Percentiles rank a stretch among this genome's conserved stretches.
phyloP scores from a whole-genome alignment of 2,113 vertebrate species.

The Siniperca knerii region DNA sequence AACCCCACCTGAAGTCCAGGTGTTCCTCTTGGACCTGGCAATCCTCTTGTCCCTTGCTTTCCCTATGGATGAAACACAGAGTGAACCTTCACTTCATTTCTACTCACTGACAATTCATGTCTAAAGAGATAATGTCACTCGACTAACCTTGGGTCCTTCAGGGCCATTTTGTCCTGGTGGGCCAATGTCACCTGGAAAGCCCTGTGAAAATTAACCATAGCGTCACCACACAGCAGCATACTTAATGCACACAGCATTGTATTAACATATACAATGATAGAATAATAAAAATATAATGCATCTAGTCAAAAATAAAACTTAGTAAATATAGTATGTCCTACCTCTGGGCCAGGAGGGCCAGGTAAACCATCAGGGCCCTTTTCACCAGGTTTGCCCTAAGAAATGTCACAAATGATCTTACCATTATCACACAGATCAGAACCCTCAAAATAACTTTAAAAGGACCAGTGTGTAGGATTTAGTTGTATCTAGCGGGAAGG shows the following conservation, averaged over 20 bases:
- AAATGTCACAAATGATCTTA: constrained; percentile 34
- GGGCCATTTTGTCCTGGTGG: constrained; percentile 94
- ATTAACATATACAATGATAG: not conserved
- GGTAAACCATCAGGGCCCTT: constrained; percentile 88
- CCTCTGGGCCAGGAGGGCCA: constrained; percentile 92
- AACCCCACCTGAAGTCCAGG: constrained; percentile 90
- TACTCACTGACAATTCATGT: not conserved
- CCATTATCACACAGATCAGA: not conserved
- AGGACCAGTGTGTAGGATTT: no score
- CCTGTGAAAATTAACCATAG: constrained; percentile 78
- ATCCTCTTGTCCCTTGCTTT: constrained; percentile 90
- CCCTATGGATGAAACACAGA: constrained; percentile 83
- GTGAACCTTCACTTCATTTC: constrained; percentile 18
- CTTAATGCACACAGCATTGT: not conserved
- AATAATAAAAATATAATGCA: not conserved
- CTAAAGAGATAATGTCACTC: not conserved
- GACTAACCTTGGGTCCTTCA: constrained; percentile 93
- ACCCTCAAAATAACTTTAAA: not conserved
- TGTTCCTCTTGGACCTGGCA: constrained; percentile 91
- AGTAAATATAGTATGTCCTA: constrained; percentile 63
- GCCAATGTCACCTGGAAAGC: constrained; percentile 96
- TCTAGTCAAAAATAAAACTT: not conserved
- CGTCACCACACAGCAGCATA: not conserved
- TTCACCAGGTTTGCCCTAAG: constrained; percentile 91
- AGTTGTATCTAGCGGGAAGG: no score